Evolutionary conservation across 1,140 invertebrate genomes (phyloP).

Genomic region (Macrobrachium rosenbergii): DNA sequence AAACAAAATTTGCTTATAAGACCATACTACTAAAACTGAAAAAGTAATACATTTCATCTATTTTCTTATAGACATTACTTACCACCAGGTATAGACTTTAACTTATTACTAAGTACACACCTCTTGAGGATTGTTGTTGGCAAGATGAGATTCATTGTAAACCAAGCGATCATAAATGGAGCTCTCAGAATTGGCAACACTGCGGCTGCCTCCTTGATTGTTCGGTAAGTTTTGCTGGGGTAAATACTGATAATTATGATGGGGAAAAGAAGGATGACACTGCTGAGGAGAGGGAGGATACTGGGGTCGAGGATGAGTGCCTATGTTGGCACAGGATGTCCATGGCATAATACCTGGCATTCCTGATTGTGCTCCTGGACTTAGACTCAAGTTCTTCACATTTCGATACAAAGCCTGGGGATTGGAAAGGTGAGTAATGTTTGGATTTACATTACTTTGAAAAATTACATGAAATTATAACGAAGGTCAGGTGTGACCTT

Average conservation of each 20-base stretch:
- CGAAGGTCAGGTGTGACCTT: no score
- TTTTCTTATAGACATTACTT: no score
- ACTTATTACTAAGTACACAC: background rate
- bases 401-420: conserved; percentile 55
- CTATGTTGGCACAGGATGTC: conserved; percentile 7
- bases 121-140: conserved; percentile 20
- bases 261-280: conserved; percentile 16
- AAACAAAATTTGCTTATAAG: no score
- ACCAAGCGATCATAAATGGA: conserved; percentile 49
- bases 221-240: conserved; percentile 24
- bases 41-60: no score
- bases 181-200: conserved; percentile 54
- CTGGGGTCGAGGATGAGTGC: conserved; percentile 8
- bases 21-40: no score
- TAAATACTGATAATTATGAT: conserved; percentile 45
- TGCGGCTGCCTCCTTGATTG: conserved; percentile 43
- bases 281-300: conserved; percentile 26
- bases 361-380: conserved; percentile 35
- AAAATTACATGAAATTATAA: no score
- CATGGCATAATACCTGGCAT: conserved; percentile 25
- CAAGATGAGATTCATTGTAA: conserved; percentile 46
- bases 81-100: background rate
- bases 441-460: background rate
- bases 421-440: background rate
- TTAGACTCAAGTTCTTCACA: conserved; percentile 55